Base-by-base conservation (phyloP, 2,888 invertebrate species). In the Bursaphelenchus okinawaensis region DNA sequence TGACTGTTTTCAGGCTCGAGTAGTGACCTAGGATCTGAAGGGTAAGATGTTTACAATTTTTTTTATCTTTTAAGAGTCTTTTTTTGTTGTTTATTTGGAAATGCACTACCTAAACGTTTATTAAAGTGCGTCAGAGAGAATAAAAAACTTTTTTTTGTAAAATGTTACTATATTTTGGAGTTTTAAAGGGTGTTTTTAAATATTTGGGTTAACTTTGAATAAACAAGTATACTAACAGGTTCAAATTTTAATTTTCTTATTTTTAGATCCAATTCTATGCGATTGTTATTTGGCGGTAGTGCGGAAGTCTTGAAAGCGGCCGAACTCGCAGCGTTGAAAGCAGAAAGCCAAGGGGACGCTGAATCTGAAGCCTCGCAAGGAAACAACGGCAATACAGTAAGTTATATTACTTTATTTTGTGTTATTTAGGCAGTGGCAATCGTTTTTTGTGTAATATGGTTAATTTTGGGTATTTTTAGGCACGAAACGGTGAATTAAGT, bases 21-120 rank as follows among this genome's bases (percentile, higher is more conserved):
- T 6, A 40, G 40, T n/a, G 40, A 40, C n/a, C n/a, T 40, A 19
- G 24, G 19, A 12, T 29, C 23, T 22, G 19, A 29, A 27, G 27
- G 58, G 58, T 57, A 28, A 57, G 58, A 54, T n/a, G 24, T 23
- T 54, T 12, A 19, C 24, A n/a, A 55, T 55, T 55, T 4, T 55
- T 3, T 54, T n/a, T n/a, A n/a, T n/a, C n/a, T n/a, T n/a, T n/a
- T n/a, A n/a, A 40, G 12, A 6, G 24, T 55, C 24, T 20, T n/a
- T 55, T 7, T 8, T 0, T 3, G 1, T 55, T 8, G 12, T 55
- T 40, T 40, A 16, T 40, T 1, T 12, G 40, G 40, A 40, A n/a
- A 16, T 40, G 40, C 16, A 40, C 40, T 0, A n/a, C n/a, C n/a
- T n/a, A n/a, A n/a, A n/a, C n/a, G n/a, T n/a, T n/a, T n/a, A n/a